phyloP scores from a whole-genome alignment of 2,113 vertebrate species.

The Oostethus manadensis region DNA sequence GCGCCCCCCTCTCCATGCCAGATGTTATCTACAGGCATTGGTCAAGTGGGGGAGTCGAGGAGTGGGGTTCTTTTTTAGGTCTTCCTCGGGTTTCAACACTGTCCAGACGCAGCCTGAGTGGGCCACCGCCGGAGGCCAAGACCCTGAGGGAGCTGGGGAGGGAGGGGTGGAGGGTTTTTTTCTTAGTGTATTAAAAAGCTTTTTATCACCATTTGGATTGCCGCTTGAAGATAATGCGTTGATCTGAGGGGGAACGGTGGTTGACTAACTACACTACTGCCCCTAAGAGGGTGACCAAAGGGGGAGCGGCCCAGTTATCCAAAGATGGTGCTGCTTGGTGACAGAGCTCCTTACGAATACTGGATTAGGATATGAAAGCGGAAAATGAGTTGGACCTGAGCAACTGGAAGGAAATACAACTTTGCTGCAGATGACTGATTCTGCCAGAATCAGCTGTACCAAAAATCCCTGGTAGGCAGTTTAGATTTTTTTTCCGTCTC shows the following conservation, averaged over 20 bases:
- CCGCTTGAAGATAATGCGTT: constrained; percentile 67
- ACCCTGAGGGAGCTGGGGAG: constrained; percentile 15
- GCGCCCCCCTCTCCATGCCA: constrained; percentile 36
- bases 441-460: constrained; percentile 16
- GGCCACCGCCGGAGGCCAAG: constrained; percentile 49
- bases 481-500: constrained; percentile 2
- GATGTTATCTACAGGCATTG: constrained; percentile 69
- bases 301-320: background rate
- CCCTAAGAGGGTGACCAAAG: background rate
- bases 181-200: constrained; percentile 73
- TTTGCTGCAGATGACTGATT: too few relatives aligned
- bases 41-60: constrained; percentile 57
- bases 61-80: constrained; percentile 55
- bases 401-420: constrained; percentile 23
- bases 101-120: constrained; percentile 69
- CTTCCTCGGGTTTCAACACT: constrained; percentile 70
- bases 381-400: constrained; percentile 43
- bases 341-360: constrained; percentile 32
- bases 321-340: constrained; percentile 12
- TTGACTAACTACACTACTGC: background rate
- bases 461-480: too few relatives aligned
- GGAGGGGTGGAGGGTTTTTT: constrained; percentile 17
- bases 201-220: constrained; percentile 68
- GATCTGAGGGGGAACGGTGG: constrained; percentile 53
- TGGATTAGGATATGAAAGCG: constrained; percentile 27